phyloP scores from a whole-genome alignment of 2,797 vertebrate species.

The Paguma larvata region DNA sequence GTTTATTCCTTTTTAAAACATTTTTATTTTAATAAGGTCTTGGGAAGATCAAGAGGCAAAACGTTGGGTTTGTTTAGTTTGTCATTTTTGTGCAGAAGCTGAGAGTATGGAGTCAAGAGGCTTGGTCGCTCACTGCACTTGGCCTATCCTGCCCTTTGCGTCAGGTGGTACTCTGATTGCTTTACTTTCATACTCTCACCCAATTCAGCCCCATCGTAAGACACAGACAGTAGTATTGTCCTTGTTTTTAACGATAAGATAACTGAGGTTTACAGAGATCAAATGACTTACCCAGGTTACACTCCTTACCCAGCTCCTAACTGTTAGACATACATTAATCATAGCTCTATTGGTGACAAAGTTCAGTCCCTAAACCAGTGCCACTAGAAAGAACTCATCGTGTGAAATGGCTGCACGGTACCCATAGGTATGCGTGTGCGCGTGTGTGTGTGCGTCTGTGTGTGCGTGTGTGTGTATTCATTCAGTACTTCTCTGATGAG shows the following conservation, averaged over 20 bases:
- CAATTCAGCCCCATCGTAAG: not conserved
- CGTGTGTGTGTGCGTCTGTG: not conserved
- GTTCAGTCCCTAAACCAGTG: not conserved
- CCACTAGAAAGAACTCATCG: not conserved
- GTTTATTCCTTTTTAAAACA: not conserved
- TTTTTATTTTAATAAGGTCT: not conserved
- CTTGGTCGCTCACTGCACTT: not conserved
- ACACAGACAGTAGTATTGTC: not conserved
- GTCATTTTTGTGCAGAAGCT: not conserved
- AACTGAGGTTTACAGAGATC: not conserved
- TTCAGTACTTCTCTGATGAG: not conserved
- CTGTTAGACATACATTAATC: not conserved
- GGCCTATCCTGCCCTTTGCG: not conserved
- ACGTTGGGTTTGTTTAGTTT: not conserved
- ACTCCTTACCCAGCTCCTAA: not conserved
- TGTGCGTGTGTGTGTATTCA: not conserved
- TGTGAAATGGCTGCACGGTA: not conserved
- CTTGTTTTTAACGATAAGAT: not conserved
- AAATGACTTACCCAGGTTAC: not conserved
- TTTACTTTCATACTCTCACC: not conserved
- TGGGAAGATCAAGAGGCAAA: not conserved
- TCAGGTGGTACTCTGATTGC: not conserved
- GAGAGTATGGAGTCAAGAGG: not conserved
- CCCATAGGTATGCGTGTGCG: accelerated
- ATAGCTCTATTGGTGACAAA: not conserved